phyloP scores from a whole-genome alignment of 1,140 invertebrate genomes.

The Piezodorus guildinii region DNA sequence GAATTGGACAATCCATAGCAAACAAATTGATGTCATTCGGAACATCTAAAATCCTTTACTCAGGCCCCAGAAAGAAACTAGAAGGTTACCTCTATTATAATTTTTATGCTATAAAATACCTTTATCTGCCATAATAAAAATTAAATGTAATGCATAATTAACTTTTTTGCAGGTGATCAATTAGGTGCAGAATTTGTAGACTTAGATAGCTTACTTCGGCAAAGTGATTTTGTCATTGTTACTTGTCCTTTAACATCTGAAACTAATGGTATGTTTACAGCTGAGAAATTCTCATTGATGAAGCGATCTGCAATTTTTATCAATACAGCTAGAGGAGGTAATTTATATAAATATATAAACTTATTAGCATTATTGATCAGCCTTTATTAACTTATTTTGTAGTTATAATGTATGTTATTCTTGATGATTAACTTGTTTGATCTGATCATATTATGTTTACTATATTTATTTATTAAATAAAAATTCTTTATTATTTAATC shows the following conservation, averaged over 20 bases:
- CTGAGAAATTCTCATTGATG: slow-evolving; percentile 64
- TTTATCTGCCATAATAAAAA: no score
- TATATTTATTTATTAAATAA: no score
- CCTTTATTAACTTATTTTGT: no score
- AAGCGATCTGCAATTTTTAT: slow-evolving; percentile 71
- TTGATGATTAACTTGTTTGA: no score
- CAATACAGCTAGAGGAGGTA: slow-evolving; percentile 66
- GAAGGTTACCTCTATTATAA: slow-evolving; percentile 30
- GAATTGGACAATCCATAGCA: slow-evolving; percentile 68
- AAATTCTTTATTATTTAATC: no score
- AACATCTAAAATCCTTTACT: slow-evolving; percentile 58
- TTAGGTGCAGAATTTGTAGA: slow-evolving; percentile 53
- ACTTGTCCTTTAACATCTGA: slow-evolving; percentile 58
- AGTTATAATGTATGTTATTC: no score
- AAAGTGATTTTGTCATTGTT: slow-evolving; percentile 73
- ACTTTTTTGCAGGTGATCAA: slow-evolving; percentile 38
- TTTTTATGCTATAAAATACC: no score
- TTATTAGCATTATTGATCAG: no score
- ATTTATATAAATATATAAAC: no score
- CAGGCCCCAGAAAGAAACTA: slow-evolving; percentile 42
- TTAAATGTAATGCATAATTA: no score
- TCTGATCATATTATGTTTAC: no score
- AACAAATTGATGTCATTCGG: slow-evolving; percentile 61
- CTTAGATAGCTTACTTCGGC: slow-evolving; percentile 54
- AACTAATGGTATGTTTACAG: slow-evolving; percentile 65